Percentiles rank a stretch among this genome's conserved stretches.
Evolutionary conservation across 2,888 invertebrate genomes (phyloP).

Genomic region (Phragmatobia fuliginosa): DNA sequence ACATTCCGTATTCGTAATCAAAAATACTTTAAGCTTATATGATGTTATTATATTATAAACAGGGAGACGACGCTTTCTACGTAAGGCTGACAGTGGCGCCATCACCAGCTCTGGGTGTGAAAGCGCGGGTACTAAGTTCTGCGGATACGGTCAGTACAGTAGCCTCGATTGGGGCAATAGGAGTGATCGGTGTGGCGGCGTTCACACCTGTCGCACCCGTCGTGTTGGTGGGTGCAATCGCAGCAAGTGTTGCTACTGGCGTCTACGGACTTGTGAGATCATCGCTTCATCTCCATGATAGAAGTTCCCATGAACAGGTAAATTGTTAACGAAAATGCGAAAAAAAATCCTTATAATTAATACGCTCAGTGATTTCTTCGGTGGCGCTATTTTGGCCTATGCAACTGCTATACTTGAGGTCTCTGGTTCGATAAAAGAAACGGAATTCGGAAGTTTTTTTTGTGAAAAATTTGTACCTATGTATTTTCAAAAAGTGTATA

Average conservation of each 20-base stretch:
- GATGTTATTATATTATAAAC: constrained; percentile 9
- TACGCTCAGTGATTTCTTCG: too few relatives aligned
- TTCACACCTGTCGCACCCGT: constrained; percentile 83
- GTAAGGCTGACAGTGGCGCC: constrained; percentile 77
- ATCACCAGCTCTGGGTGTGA: constrained; percentile 74
- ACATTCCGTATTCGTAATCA: too few relatives aligned
- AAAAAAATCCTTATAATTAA: too few relatives aligned
- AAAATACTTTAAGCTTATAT: neutral
- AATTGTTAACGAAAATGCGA: too few relatives aligned
- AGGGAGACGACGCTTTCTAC: constrained; percentile 72
- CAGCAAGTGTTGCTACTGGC: constrained; percentile 80
- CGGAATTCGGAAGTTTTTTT: too few relatives aligned
- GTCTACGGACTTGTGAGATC: constrained; percentile 84
- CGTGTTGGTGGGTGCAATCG: constrained; percentile 79
- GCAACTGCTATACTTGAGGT: too few relatives aligned
- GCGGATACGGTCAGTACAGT: constrained; percentile 77
- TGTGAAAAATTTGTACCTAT: too few relatives aligned
- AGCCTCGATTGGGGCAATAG: constrained; percentile 79
- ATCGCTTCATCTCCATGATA: constrained; percentile 78
- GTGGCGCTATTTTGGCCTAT: too few relatives aligned
- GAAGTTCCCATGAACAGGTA: constrained; percentile 84
- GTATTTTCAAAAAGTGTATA: too few relatives aligned
- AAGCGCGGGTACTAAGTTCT: constrained; percentile 73
- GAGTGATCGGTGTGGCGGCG: constrained; percentile 82
- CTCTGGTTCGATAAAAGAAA: too few relatives aligned